A percentile compares a stretch with the other conserved stretches of the same genome.
Conservation (phyloP, 1,140 invertebrate genomes). For the Caerostris extrusa region DNA sequence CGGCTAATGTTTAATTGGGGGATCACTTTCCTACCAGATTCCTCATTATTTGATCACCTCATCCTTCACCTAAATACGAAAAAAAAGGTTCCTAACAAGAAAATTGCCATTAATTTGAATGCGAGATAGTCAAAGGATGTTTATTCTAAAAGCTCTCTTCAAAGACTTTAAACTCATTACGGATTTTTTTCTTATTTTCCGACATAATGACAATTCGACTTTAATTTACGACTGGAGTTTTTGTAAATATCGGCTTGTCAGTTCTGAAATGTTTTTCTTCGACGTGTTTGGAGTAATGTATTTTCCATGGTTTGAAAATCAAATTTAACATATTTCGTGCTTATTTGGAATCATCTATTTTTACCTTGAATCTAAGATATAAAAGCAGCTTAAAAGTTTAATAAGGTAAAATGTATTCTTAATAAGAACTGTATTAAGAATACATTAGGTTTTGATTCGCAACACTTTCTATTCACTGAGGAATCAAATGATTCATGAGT, state of each 20-base stretch:
- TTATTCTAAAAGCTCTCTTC: background rate
- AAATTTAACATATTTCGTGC: too few relatives aligned
- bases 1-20: background rate
- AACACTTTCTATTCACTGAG: too few relatives aligned
- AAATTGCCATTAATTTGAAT: background rate
- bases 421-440: too few relatives aligned
- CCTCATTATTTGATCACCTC: background rate
- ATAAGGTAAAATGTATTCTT: too few relatives aligned
- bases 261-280: background rate
- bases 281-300: too few relatives aligned
- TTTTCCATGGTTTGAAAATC: too few relatives aligned
- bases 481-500: too few relatives aligned
- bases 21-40: background rate
- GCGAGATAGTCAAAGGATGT: slow-evolving; percentile 2
- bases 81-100: background rate
- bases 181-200: background rate
- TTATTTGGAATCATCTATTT: too few relatives aligned
- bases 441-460: too few relatives aligned
- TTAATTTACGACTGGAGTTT: background rate
- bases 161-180: slow-evolving; percentile 8
- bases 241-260: background rate
- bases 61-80: background rate
- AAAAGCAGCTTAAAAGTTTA: too few relatives aligned
- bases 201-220: slow-evolving; percentile 1
- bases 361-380: too few relatives aligned